phyloP scores from a whole-genome alignment of 2,797 vertebrate genomes.

The Artibeus lituratus region DNA sequence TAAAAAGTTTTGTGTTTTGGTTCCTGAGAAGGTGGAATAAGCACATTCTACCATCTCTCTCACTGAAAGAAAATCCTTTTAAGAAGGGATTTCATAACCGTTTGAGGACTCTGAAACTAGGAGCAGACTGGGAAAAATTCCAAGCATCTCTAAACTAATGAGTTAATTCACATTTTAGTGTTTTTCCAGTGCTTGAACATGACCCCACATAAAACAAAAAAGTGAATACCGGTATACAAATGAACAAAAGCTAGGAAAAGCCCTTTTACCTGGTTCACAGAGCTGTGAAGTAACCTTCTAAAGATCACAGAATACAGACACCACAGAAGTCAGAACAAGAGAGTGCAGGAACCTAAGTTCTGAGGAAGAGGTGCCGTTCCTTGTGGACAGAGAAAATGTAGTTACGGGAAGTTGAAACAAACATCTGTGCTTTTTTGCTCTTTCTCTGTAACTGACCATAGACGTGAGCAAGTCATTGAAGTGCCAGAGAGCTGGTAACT shows the following conservation, averaged over 20 bases:
- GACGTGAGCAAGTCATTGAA: background rate
- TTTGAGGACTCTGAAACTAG: background rate
- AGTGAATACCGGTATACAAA: fast-evolving
- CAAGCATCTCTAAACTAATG: background rate
- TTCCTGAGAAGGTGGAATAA: background rate
- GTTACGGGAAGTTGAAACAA: background rate
- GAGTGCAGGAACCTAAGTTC: too few relatives aligned
- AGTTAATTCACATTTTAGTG: background rate
- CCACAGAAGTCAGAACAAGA: too few relatives aligned
- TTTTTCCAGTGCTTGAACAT: background rate
- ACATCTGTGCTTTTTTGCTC: background rate
- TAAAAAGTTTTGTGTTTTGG: background rate
- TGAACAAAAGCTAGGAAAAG: background rate
- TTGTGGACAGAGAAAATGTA: background rate
- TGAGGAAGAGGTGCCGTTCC: background rate
- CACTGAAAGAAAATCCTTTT: background rate
- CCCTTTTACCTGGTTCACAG: background rate
- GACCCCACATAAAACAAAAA: background rate
- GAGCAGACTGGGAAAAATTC: background rate
- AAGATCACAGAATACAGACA: background rate
- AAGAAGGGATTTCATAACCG: background rate
- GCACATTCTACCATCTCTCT: background rate
- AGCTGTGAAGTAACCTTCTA: background rate
- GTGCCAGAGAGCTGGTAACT: background rate
- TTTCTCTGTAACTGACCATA: background rate